Conservation (phyloP, 1,140 invertebrate genomes). For the Bilobella aurantiaca region DNA sequence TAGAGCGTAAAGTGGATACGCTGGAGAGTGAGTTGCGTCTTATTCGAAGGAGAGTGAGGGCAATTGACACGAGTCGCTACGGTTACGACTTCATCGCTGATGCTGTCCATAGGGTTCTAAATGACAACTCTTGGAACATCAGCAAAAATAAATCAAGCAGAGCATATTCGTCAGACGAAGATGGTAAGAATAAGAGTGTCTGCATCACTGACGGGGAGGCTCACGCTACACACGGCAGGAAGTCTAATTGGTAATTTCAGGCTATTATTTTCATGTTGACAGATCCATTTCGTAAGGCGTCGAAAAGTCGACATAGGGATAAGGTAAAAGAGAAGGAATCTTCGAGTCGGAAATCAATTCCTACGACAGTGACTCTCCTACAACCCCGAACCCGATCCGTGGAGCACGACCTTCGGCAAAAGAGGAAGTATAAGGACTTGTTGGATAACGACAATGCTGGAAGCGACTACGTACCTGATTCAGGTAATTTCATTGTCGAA, state of each 20-base stretch:
- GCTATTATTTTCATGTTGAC: not conserved
- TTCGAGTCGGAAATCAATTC: not conserved
- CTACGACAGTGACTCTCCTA: not conserved
- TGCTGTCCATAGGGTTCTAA: not conserved
- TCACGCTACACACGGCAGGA: not conserved
- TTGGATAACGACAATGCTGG: not conserved
- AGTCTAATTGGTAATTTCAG: not conserved
- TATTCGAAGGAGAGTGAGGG: not conserved
- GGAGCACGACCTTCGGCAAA: not conserved
- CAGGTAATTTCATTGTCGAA: not conserved
- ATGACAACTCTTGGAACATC: not conserved
- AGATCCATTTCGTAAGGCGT: not conserved
- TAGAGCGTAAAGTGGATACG: not conserved
- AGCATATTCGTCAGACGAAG: not conserved
- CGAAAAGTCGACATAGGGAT: not conserved
- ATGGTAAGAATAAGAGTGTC: not conserved
- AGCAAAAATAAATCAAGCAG: not conserved
- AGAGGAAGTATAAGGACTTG: no score
- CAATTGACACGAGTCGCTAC: not conserved
- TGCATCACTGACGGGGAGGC: no score
- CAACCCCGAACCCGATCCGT: not conserved
- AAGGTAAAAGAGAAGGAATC: not conserved
- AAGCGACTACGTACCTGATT: not conserved
- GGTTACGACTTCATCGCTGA: not conserved
- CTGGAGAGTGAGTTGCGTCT: not conserved